Percentiles rank a stretch among this genome's conserved stretches.
Evolutionary conservation across 2,888 invertebrate species (phyloP).

Genomic region (Artemia sinica): DNA sequence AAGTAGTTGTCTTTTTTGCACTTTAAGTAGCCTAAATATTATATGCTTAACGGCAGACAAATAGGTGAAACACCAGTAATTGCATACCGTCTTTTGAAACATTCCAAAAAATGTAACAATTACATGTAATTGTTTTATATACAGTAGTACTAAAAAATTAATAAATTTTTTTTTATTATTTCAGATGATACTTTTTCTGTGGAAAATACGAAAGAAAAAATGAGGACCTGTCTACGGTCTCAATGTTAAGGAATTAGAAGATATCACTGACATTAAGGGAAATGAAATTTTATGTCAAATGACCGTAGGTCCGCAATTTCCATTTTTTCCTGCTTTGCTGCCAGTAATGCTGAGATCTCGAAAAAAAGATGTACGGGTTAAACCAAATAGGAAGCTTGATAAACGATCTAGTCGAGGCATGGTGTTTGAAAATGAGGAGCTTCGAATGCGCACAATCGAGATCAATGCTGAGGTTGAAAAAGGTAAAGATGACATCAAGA

Average conservation of each 20-base stretch:
- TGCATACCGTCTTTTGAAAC: no score
- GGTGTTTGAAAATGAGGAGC: slow-evolving; percentile 83
- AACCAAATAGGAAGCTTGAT: slow-evolving; percentile 74
- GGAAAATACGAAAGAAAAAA: slow-evolving; percentile 10
- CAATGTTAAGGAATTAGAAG: not conserved
- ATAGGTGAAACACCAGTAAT: no score
- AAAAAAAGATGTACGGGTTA: slow-evolving; percentile 68
- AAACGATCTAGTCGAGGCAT: slow-evolving; percentile 77
- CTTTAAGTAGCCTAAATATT: no score
- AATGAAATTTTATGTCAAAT: slow-evolving; percentile 13
- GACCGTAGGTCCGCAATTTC: slow-evolving; percentile 11
- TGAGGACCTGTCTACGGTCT: not conserved
- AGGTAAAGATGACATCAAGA: slow-evolving; percentile 76
- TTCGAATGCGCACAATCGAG: slow-evolving; percentile 68
- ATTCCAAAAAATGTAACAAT: no score
- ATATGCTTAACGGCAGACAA: no score
- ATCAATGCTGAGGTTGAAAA: slow-evolving; percentile 82
- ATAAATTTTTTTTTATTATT: not conserved
- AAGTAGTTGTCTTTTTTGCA: no score
- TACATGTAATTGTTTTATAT: no score
- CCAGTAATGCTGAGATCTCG: slow-evolving; percentile 58
- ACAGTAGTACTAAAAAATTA: no score
- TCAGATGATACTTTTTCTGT: slow-evolving; percentile 9
- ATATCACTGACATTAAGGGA: slow-evolving; percentile 8
- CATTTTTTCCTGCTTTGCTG: slow-evolving; percentile 7